Evolutionary conservation across 1,140 invertebrate species (phyloP), one percentile per base, ranked within the genome.

Genomic region (Drosophila orena): DNA sequence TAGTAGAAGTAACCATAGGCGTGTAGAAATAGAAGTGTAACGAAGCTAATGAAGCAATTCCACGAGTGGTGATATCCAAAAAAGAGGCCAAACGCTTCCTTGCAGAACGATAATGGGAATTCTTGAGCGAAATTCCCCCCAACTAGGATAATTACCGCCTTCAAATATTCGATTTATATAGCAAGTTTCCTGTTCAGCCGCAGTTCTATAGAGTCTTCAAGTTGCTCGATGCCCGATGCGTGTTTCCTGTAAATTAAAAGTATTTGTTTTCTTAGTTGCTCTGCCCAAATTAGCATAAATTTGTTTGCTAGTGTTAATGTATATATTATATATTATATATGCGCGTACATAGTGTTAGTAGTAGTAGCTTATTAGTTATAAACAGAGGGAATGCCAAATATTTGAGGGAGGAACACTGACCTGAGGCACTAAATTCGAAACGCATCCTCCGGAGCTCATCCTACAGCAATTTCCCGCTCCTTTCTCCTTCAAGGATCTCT

Each of bases 11-110:
- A 17, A 17, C 17, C 17, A 17, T 17, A 68, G 64, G 58, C 64
- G 59, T 10, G 37, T 66, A 68, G 56, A 71, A 34, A 68, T 75
- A 74, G 52, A 80, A 77, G 56, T 84, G 47, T 62, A 88, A 88
- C 44, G 79, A 88, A 89, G 84, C 84, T 84, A 88, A 71, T 54
- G 72, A 84, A 77, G 72, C 79, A 89, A 89, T 57, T 79, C 57
- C 68, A 89, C 79, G 77, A 70, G 79, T 84, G 84, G 85, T 89
- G 84, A 89, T 89, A 89, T 84, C 59, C n/a, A n/a, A 70, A 77
- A 84, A 80, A 84, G 84, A 89, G 84, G 84, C 84, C 84, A 89
- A 89, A 89, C 77, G 84, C 84, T 89, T 89, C 84, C 77, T 68
- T 86, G 59, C 55, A 57, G 60, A 62, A 76, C 35, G 50, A 22